Conservation (phyloP, 2,888 invertebrate genomes). For the Seira musarum region DNA sequence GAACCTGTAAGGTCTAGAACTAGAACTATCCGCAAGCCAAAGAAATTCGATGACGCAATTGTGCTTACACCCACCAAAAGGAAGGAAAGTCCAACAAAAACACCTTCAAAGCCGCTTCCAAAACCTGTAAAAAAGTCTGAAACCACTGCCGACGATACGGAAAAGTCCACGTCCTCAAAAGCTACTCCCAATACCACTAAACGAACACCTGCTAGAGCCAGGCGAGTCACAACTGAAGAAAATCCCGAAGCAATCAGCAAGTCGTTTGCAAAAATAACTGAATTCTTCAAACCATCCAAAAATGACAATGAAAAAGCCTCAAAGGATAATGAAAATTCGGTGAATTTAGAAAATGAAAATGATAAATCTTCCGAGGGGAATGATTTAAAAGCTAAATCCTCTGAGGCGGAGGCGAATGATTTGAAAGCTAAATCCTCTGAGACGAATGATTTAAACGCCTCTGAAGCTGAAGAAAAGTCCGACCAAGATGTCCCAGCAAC, state of each 20-base stretch:
- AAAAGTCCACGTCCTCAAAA: background rate
- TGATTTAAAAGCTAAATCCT: background rate
- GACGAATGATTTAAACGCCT: conserved; percentile 15
- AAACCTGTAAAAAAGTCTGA: conserved; percentile 6
- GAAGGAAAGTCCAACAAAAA: conserved; percentile 47
- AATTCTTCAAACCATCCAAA: no score
- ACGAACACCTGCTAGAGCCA: conserved; percentile 6
- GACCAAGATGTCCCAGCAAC: background rate
- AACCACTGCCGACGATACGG: background rate
- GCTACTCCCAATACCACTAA: conserved; percentile 18
- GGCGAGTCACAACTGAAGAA: background rate
- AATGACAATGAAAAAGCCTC: no score
- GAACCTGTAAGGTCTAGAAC: conserved; percentile 44
- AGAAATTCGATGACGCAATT: conserved; percentile 48
- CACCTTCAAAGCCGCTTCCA: conserved; percentile 25
- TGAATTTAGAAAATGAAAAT: no score
- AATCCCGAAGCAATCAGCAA: no score
- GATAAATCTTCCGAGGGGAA: conserved; percentile 6
- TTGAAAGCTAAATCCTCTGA: conserved; percentile 3
- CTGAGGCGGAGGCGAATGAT: background rate
- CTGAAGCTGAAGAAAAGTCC: background rate
- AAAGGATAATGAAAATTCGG: no score
- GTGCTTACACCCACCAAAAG: conserved; percentile 49
- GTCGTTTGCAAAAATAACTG: no score
- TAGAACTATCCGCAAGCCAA: conserved; percentile 45